A percentile compares a stretch with the other conserved stretches of the same genome.
These are phyloP conservation scores for Lomographa bimaculata DNA, from an alignment of 2,888 invertebrate species.

Conservation along the genomic window DNA sequence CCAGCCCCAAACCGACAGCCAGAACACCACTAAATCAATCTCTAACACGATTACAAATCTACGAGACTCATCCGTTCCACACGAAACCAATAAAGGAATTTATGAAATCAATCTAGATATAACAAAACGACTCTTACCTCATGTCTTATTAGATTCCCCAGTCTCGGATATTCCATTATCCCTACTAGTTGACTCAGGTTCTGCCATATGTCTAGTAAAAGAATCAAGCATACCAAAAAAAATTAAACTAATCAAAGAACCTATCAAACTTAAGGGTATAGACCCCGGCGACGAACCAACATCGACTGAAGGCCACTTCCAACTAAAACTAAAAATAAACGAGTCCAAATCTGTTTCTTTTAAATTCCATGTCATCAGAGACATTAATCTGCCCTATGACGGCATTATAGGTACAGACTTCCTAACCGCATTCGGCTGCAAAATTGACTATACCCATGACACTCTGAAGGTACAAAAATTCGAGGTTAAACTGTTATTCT, in stretches of 20 bases:
- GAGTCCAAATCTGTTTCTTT: not conserved
- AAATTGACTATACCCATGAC: slow-evolving; percentile 25
- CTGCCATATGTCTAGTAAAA: slow-evolving; percentile 26
- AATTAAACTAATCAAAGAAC: not conserved
- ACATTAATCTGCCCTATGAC: slow-evolving; percentile 30
- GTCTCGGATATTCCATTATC: slow-evolving; percentile 27
- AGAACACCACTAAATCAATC: no score
- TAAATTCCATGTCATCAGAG: slow-evolving; percentile 25
- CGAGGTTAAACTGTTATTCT: no score
- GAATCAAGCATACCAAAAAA: not conserved
- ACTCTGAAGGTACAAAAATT: no score
- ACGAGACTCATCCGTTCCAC: no score
- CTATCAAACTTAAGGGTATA: not conserved
- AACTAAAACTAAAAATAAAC: slow-evolving; percentile 12
- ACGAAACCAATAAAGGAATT: slow-evolving; percentile 1
- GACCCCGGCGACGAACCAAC: slow-evolving; percentile 2
- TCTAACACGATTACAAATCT: no score
- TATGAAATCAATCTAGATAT: slow-evolving; percentile 23
- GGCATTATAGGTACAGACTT: slow-evolving; percentile 33
- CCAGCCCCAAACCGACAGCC: no score
- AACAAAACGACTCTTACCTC: slow-evolving; percentile 27
- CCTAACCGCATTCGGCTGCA: slow-evolving; percentile 14
- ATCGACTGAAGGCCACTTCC: slow-evolving; percentile 25
- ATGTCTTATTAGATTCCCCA: slow-evolving; percentile 21
- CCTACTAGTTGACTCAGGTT: slow-evolving; percentile 29